A percentile compares a stretch with the other conserved stretches of the same genome.
Conservation (phyloP, 2,888 invertebrate species). For the Sphecodes monilicornis region DNA sequence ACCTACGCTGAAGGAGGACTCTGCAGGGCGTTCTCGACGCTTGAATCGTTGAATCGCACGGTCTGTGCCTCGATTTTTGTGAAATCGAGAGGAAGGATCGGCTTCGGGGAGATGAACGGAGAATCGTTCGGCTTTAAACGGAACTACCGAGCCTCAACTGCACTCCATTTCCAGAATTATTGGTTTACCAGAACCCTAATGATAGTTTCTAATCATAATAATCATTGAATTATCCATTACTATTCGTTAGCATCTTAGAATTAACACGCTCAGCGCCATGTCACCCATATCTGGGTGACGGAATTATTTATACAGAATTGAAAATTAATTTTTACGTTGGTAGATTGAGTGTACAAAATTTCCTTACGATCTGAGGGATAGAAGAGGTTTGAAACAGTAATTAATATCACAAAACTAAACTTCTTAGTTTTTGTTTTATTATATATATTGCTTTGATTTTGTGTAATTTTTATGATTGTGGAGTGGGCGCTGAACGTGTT, state of each 20-base stretch:
- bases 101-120: conserved; percentile 7
- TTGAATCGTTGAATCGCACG: conserved; percentile 10
- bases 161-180: neutral
- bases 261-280: too few relatives aligned
- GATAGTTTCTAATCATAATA: neutral
- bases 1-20: conserved; percentile 34
- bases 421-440: too few relatives aligned
- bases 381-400: too few relatives aligned
- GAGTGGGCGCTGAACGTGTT: too few relatives aligned
- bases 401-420: too few relatives aligned
- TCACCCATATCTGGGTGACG: too few relatives aligned
- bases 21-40: neutral
- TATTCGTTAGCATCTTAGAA: neutral
- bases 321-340: too few relatives aligned
- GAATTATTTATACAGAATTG: too few relatives aligned
- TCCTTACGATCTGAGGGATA: too few relatives aligned
- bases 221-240: neutral
- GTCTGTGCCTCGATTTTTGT: neutral
- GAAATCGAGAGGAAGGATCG: conserved; percentile 29
- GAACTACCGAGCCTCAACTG: neutral
- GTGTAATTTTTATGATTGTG: too few relatives aligned
- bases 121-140: conserved; percentile 6
- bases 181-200: neutral
- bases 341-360: too few relatives aligned
- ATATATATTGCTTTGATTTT: too few relatives aligned